These are phyloP conservation scores for Aurelia sp. DNA, from an alignment of 30 jellyfish, hydroid and myxozoan genomes.

Conservation along the genomic window DNA sequence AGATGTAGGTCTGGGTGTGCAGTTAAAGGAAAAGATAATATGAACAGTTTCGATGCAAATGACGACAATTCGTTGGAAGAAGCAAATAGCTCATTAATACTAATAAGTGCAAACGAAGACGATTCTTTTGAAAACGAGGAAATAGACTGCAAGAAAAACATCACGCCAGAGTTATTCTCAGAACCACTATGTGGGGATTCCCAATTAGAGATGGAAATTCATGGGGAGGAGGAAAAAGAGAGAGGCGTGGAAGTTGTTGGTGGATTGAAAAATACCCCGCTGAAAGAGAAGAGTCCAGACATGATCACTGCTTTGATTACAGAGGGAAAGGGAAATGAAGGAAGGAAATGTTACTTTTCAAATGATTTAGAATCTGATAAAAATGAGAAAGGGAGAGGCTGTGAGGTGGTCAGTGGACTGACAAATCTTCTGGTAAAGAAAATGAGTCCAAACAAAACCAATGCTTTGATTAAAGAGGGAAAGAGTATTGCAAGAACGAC, in stretches of 20 bases:
- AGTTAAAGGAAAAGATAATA: background rate
- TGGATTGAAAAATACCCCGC: too few species aligned
- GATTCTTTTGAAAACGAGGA: background rate
- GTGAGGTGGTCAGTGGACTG: background rate
- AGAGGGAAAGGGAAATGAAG: background rate
- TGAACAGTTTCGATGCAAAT: background rate
- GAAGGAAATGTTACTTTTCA: background rate
- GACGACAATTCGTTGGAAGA: conserved; percentile 19
- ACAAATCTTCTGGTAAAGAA: too few species aligned
- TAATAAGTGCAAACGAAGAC: conserved; percentile 16
- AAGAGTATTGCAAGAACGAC: background rate
- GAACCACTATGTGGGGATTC: conserved; percentile 22
- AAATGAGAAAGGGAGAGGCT: background rate
- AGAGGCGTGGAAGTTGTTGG: too few species aligned
- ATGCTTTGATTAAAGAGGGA: background rate
- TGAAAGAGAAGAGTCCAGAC: too few species aligned
- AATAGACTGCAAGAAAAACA: conserved; percentile 5
- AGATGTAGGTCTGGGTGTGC: background rate
- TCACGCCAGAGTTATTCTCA: conserved; percentile 42
- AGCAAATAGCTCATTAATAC: conserved; percentile 30
- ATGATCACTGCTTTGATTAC: too few species aligned
- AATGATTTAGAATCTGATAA: background rate
- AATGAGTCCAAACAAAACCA: too few species aligned
- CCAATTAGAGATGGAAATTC: background rate
- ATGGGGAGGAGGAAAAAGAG: background rate